Percentiles rank a stretch among this genome's conserved stretches.
These are phyloP conservation scores for Onychorhynchus coronatus DNA, from an alignment of 2,113 vertebrate species.

Conservation along the genomic window DNA sequence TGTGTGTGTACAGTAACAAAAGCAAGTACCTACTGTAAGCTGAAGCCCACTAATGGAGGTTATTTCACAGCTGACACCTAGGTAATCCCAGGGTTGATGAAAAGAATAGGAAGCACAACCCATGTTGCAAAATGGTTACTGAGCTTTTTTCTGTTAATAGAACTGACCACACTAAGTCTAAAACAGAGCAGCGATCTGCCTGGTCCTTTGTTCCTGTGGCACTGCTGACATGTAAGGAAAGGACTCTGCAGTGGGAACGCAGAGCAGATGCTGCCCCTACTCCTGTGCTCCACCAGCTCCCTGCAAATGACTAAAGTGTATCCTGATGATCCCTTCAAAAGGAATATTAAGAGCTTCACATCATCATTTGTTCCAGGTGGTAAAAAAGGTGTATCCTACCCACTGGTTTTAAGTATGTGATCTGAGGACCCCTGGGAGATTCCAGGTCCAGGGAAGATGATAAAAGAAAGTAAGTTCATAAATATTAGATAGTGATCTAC, in stretches of 20 bases:
- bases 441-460: background rate
- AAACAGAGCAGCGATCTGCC: background rate
- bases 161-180: background rate
- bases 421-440: background rate
- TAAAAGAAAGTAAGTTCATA: background rate
- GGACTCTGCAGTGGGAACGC: background rate
- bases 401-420: background rate
- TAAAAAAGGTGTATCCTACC: background rate
- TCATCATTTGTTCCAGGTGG: background rate
- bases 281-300: background rate
- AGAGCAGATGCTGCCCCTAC: background rate
- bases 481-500: background rate
- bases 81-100: background rate
- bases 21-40: background rate
- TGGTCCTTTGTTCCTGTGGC: background rate
- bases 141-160: background rate
- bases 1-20: background rate
- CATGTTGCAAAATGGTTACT: background rate
- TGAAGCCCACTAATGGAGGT: background rate
- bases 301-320: background rate
- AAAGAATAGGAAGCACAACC: background rate
- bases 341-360: background rate
- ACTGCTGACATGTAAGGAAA: background rate
- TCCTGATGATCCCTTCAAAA: background rate
- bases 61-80: background rate